Base-by-base conservation (phyloP, 1,140 invertebrate genomes). In the Homarus americanus region DNA sequence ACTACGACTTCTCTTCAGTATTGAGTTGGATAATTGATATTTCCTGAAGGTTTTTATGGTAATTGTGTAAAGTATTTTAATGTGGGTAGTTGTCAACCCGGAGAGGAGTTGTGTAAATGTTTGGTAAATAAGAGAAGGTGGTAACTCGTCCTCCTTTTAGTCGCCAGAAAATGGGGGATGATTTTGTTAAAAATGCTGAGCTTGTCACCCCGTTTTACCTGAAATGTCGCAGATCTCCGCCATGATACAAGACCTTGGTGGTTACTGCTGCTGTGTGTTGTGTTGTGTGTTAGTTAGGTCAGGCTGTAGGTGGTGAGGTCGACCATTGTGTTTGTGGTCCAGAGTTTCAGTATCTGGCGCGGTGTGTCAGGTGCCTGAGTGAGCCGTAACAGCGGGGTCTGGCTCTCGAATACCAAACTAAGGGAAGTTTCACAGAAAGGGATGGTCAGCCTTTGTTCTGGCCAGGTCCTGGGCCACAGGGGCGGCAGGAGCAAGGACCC, bases 191-290 rank as follows among this genome's bases (percentile, higher is more conserved):
- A 79, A 79, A 79, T 79, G 76, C 76, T 44, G 28, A n/a, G 76
- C 76, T 79, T 79, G 76, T 79, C 76, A 79, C 76, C 76, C 76
- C 76, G 76, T 79, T 79, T 79, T 79, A 79, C 76, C 76, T 79
- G 76, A 79, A 79, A 79, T 79, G 76, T 79, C 76, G 40, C 40
- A 28, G 40, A 28, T 44, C 76, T 49, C 40, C 20, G 17, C 53
- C 53, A 2, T 58, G 10, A 17, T 58, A 58, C 10, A 58, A 20
- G n/a, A n/a, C n/a, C n/a, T n/a, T n/a, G n/a, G n/a, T n/a, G n/a
- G n/a, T n/a, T n/a, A n/a, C n/a, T n/a, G n/a, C n/a, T n/a, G n/a
- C n/a, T n/a, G n/a, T n/a, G n/a, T n/a, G n/a, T n/a, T n/a, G n/a
- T n/a, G n/a, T n/a, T n/a, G n/a, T n/a, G n/a, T n/a, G n/a, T n/a